Evolutionary conservation across 2,888 invertebrate genomes (phyloP), one percentile per base, ranked within the genome.

Genomic region (Lobophora halterata): DNA sequence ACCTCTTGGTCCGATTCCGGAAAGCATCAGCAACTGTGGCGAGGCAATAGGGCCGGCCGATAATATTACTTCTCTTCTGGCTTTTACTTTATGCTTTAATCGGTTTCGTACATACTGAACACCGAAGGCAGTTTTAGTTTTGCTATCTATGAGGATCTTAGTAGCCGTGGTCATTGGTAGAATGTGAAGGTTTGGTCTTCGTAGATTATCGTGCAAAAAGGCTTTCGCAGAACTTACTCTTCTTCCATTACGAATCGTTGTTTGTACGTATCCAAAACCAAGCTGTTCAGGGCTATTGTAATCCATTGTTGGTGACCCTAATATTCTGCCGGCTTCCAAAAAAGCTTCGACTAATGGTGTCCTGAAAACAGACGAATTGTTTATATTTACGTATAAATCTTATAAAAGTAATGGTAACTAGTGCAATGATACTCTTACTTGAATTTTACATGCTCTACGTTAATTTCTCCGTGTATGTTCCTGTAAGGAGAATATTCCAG

Each of bases 21-120:
- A 93, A 8, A 95, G 68, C 94, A 96, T 93, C 3, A 96, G 87
- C 4, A 97, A 69, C 62, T 96, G 96, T 0, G 96, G 95, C 0
- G 93, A 91, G 53, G 93, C 94, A 38, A 96, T 91, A 0, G 95
- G 90, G 0, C 95, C 95, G 1, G 92, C 94, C 5, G 93, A 91
- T 2, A 95, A 47, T 35, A 96, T 91, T 0, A 95, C 90, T 73
- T 93, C 93, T 55, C 89, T 90, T 23, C 87, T 78, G 0, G 92
- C 93, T 35, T 59, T 64, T 0, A 90, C 89, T 25, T 73, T 72
- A 14, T 75, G 71, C 23, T 67, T 71, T 35, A 75, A 53, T 0
- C 80, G 76, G 33, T 83, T 75, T 20, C 81, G 71, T 0, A 81
- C 70, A 37, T 90, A 89, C 51, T 88, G 70, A 0, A 93, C 89